Percentiles rank a stretch among this genome's conserved stretches.
phyloP scores from a whole-genome alignment of 2,113 vertebrate genomes.

The Coreoperca whiteheadi region DNA sequence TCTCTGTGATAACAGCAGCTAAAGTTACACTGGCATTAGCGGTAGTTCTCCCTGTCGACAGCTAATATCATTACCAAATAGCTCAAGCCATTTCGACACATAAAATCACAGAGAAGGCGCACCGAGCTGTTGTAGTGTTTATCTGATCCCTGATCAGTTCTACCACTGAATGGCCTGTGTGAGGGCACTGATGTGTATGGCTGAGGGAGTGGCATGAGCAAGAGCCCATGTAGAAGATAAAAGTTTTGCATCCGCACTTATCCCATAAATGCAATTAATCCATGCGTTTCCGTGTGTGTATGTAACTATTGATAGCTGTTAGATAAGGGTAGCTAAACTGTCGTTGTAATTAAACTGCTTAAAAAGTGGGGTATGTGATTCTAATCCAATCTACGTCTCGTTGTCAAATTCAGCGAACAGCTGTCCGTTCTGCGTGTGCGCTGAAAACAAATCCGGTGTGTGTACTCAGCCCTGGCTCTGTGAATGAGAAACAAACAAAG shows the following conservation, averaged over 20 bases:
- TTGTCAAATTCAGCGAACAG: too few relatives aligned
- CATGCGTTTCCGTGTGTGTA: neutral
- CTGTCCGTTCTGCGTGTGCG: too few relatives aligned
- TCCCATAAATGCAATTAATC: neutral
- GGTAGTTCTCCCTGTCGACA: neutral
- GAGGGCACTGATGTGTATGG: too few relatives aligned
- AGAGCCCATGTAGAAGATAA: neutral
- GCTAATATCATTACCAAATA: neutral
- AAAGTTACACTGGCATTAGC: constrained; percentile 1
- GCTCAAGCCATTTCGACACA: constrained; percentile 3
- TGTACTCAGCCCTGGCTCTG: too few relatives aligned
- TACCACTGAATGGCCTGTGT: neutral
- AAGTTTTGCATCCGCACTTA: neutral
- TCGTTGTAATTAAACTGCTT: neutral
- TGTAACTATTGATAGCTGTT: neutral
- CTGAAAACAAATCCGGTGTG: too few relatives aligned
- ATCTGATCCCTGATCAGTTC: neutral
- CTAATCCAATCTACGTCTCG: too few relatives aligned
- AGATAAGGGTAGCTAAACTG: neutral
- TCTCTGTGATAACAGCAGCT: neutral
- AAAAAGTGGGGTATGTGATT: too few relatives aligned
- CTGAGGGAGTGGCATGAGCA: neutral
- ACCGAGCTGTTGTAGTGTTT: neutral
- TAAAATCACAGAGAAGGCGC: neutral
- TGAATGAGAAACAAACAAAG: too few relatives aligned